These are phyloP conservation scores for Chloroceryle inda DNA, from an alignment of 2,797 vertebrate genomes.

Conservation along the genomic window DNA sequence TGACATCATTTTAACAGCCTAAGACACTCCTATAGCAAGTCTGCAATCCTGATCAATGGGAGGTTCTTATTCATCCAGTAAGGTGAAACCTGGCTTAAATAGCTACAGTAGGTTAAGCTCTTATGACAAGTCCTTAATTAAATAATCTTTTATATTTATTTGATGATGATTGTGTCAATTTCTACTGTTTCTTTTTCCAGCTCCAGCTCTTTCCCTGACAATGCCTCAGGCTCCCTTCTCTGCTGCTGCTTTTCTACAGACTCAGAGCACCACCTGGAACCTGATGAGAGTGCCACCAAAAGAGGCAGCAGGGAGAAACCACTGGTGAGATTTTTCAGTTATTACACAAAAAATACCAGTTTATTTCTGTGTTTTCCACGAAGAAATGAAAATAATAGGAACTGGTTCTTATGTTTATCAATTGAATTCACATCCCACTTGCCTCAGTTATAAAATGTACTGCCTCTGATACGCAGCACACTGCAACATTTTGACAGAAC, in stretches of 20 bases:
- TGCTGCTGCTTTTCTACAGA: neutral
- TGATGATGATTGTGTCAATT: neutral
- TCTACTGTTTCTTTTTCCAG: neutral
- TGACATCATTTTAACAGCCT: neutral
- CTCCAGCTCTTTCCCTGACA: neutral
- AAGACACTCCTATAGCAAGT: neutral
- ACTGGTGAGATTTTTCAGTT: neutral
- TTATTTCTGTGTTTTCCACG: neutral
- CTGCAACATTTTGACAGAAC: neutral
- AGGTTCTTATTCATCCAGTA: neutral
- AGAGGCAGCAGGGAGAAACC: neutral
- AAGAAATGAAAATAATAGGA: neutral
- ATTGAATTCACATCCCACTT: neutral
- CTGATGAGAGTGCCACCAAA: neutral
- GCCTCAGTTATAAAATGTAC: neutral
- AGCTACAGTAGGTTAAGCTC: neutral
- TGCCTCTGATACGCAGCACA: neutral
- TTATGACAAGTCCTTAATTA: neutral
- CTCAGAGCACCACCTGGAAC: neutral
- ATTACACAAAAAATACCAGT: neutral
- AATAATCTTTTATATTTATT: neutral
- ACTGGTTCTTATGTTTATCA: neutral
- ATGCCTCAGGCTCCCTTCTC: neutral
- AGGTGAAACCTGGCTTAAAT: neutral
- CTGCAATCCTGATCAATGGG: neutral